These are phyloP conservation scores for Hipposideros larvatus DNA, from an alignment of 2,797 vertebrate genomes.

Conservation along the genomic window DNA sequence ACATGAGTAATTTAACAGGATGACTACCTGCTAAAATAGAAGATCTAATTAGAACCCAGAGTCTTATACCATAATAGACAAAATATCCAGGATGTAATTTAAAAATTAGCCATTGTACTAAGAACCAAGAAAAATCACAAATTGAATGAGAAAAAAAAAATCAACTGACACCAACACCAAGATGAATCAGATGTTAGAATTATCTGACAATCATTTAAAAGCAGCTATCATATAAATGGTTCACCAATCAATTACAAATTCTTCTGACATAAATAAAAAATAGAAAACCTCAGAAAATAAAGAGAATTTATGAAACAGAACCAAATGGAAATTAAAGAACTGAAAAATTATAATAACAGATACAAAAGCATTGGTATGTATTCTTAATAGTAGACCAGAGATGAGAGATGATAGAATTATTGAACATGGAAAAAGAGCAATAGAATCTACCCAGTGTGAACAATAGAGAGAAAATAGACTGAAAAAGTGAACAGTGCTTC, in stretches of 20 bases:
- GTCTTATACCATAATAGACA: neutral
- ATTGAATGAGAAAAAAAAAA: neutral
- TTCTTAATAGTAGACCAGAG: neutral
- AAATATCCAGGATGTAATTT: neutral
- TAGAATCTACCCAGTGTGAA: neutral
- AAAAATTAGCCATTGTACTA: neutral
- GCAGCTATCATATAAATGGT: neutral
- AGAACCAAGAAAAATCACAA: slow-evolving; percentile 12
- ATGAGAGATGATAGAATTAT: neutral
- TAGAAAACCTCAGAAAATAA: neutral
- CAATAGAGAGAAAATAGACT: neutral
- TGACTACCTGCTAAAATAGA: neutral
- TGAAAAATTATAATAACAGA: neutral
- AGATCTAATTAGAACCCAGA: neutral
- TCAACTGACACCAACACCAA: neutral
- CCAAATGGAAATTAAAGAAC: neutral
- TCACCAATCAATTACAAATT: neutral
- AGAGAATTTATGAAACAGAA: neutral
- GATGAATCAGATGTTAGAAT: neutral
- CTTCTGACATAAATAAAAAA: slow-evolving; percentile 8
- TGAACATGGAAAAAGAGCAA: neutral
- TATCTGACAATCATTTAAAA: neutral
- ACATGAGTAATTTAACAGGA: neutral
- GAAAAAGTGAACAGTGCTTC: neutral
- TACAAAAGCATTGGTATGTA: neutral